Evolutionary conservation across 2,888 invertebrate species (phyloP), one percentile per base, ranked within the genome.

Genomic region (Drosophila aldrichi): DNA sequence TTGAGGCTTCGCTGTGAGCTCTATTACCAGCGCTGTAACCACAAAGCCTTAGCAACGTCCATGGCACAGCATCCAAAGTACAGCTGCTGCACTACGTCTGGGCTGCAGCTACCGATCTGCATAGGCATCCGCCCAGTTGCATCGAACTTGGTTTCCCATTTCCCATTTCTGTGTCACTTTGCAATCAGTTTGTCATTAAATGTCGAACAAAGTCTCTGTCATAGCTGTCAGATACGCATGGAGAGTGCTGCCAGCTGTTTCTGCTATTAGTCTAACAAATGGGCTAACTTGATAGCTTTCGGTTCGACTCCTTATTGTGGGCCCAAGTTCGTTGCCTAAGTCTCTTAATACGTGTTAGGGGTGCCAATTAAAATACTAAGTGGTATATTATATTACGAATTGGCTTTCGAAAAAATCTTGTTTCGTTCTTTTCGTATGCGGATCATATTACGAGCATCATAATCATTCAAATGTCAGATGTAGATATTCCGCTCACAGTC

Each of bases 141-240:
- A 22, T 38, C 43, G 22, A 54, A 22, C 41, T 43, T 57, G 22
- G 40, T 46, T 46, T 25, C 25, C 25, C 25, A 25, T 46, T 46
- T 51, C 61, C 58, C 64, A 61, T 67, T 64, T 72, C 64, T 58
- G 44, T 84, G 77, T 67, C 79, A 82, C 59, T 68, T 59, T 71
- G 69, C 57, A 74, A 81, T 78, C 79, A 52, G 69, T 82, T 81
- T 73, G 63, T 41, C 70, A 84, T 83, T 81, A 72, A 77, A 61
- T 63, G 54, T 43, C 66, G 51, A 20, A 49, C 20, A 56, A 57
- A 32, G 62, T 14, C 48, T 41, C 43, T 44, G 51, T 41, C 48
- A 34, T 62, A 64, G 66, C 64, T 69, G 40, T 51, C 59, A 73
- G 84, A 77, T 58, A 52, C 54, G n/a, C 43, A 43, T 34, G 16